phyloP scores from a whole-genome alignment of 2,113 vertebrate species.

The Syngnathoides biaculeatus region DNA sequence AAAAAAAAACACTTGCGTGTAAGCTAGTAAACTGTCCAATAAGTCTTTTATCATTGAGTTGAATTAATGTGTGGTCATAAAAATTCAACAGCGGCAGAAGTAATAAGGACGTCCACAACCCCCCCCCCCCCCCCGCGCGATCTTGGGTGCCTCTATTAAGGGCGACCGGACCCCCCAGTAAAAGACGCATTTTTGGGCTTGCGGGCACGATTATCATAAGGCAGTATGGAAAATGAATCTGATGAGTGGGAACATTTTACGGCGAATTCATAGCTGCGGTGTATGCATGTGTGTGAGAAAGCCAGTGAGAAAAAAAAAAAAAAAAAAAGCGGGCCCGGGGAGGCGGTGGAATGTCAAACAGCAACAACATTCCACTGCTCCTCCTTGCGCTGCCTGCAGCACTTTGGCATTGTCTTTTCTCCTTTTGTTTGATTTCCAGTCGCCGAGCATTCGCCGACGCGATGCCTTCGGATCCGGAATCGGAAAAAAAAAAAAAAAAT shows the following conservation, averaged over 20 bases:
- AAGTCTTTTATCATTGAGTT: neutral
- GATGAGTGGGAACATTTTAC: neutral
- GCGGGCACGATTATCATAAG: neutral
- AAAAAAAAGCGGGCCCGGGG: no score
- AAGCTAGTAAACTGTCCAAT: neutral
- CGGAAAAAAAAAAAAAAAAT: no score
- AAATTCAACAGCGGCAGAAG: neutral
- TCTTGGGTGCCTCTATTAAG: neutral
- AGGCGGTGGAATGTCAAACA: constrained; percentile 73
- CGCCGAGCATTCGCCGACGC: constrained; percentile 29
- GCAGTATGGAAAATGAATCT: neutral
- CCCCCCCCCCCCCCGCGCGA: neutral
- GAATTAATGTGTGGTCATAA: neutral
- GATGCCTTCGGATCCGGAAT: no score
- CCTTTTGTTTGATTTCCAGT: constrained; percentile 60
- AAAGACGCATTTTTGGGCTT: no score
- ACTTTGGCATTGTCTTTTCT: constrained; percentile 62
- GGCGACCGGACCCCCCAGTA: neutral
- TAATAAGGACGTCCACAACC: no score
- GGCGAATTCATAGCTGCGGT: neutral
- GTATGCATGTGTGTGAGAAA: constrained; percentile 12
- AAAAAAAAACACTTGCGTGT: neutral
- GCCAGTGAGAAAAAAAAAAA: constrained; percentile 26
- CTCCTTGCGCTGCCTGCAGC: constrained; percentile 70
- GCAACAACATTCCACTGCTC: constrained; percentile 77